A percentile compares a stretch with the other conserved stretches of the same genome.
Conservation (phyloP, 2,113 vertebrate genomes). For the Geococcyx californianus region DNA sequence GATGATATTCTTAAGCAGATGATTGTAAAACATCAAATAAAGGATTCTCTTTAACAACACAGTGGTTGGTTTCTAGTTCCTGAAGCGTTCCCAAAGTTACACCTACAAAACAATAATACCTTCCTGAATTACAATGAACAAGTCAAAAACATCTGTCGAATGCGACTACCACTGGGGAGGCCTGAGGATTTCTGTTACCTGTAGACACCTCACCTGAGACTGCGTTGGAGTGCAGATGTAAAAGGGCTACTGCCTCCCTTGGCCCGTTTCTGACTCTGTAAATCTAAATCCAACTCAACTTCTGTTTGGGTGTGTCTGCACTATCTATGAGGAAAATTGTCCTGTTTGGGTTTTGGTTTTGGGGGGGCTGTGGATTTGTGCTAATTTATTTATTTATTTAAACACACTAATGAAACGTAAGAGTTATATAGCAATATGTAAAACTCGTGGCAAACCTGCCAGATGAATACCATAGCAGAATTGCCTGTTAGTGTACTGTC, state of each 20-base stretch:
- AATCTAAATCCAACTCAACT: neutral
- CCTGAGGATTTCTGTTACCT: neutral
- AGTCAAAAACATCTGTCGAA: neutral
- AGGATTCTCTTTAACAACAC: neutral
- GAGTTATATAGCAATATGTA: neutral
- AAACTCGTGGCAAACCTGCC: neutral
- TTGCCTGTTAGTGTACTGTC: neutral
- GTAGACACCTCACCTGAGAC: neutral
- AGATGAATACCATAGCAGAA: neutral
- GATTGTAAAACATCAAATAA: neutral
- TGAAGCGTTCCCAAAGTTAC: neutral
- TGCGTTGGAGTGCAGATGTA: neutral
- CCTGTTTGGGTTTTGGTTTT: accelerated
- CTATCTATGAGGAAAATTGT: neutral
- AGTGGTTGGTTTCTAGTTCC: neutral
- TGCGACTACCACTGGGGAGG: neutral
- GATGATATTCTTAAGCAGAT: neutral
- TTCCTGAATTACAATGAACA: neutral
- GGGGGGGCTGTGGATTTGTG: accelerated
- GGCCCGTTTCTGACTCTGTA: neutral
- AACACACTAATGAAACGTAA: neutral
- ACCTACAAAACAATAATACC: neutral
- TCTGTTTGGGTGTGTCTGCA: neutral
- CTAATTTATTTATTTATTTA: neutral
- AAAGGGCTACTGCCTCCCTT: neutral